A percentile compares a stretch with the other conserved stretches of the same genome.
Conservation (phyloP, 2,888 invertebrate genomes). For the Eupelmus urozonus region DNA sequence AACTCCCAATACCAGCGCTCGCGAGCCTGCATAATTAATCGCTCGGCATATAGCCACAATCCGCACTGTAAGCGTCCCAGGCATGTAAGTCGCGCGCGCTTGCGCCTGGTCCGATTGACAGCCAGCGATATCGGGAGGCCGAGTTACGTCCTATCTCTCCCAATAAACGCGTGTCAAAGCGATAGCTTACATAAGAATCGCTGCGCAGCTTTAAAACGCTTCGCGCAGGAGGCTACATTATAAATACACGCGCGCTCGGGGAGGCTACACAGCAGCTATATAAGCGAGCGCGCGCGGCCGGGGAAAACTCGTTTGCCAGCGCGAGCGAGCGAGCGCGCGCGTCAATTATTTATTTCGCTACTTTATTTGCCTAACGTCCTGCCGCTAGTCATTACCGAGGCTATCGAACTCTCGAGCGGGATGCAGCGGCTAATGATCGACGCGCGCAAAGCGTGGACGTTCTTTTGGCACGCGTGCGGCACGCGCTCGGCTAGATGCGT, state of each 20-base stretch:
- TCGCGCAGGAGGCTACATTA: neutral
- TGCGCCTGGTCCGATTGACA: neutral
- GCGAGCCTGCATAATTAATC: conserved; percentile 17
- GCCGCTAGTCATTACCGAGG: conserved; percentile 68
- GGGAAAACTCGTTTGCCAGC: conserved; percentile 51
- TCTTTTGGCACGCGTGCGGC: neutral
- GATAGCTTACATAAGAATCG: neutral
- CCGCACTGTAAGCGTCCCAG: neutral
- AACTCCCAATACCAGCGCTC: conserved; percentile 1
- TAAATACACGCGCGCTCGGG: no score
- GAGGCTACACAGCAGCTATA: neutral
- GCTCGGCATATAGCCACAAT: neutral
- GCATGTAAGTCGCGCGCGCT: neutral
- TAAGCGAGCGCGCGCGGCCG: conserved; percentile 10
- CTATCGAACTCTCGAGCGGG: conserved; percentile 55
- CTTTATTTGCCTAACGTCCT: conserved; percentile 73
- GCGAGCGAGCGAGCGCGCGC: conserved; percentile 44
- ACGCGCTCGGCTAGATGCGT: neutral
- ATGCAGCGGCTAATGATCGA: conserved; percentile 37
- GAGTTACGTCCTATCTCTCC: no score
- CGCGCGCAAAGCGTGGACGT: neutral
- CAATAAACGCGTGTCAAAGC: no score
- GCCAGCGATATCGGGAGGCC: no score
- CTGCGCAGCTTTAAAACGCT: no score
- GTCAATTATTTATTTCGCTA: conserved; percentile 77